Evolutionary conservation across 2,888 invertebrate genomes (phyloP), one percentile per base, ranked within the genome.

Genomic region (Acanthococcus lagerstroemiae): DNA sequence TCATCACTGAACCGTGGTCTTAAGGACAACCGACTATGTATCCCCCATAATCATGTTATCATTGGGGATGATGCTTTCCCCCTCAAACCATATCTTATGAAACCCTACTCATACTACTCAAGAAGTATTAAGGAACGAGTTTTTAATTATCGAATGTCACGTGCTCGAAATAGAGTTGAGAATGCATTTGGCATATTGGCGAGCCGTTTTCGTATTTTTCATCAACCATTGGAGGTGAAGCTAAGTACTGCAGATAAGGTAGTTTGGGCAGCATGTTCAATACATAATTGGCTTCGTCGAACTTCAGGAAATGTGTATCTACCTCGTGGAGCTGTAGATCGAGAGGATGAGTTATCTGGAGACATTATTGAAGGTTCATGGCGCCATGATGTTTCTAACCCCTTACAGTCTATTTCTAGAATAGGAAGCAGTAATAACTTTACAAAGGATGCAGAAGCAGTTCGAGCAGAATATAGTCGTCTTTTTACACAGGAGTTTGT

Each of bases 51-150:
- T 30, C 24, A 65, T 66, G 60, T 61, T 2, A 17, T 66, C 30
- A 24, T 66, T 61, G 66, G 55, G 4, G 66, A 66, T 60, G 46
- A 26, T 48, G 58, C 58, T 25, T 66, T 66, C 58, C 46, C 30
- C 37, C 30, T 58, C 1, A 63, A 19, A 46, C 15, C 27, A 21
- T 24, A 50, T 52, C 26, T 63, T 21, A n/a, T 54, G 5, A 63
- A 63, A 5, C 61, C 61, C 19, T 61, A 61, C 48, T 21, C 15
- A 44, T 45, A 24, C 17, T 17, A 44, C 2, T 37, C 17, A 9
- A 19, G 22, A 44, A 22, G 15, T 21, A 24, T 22, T 15, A 58
- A 58, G 17, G 37, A 30, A 30, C 37, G 15, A 9, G 26, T 61
- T 26, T 61, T 61, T 17, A 61, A 61, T 19, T 54, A 54, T 24